These are phyloP conservation scores for Phengaris arion DNA, from an alignment of 2,888 invertebrate species.

Conservation along the genomic window DNA sequence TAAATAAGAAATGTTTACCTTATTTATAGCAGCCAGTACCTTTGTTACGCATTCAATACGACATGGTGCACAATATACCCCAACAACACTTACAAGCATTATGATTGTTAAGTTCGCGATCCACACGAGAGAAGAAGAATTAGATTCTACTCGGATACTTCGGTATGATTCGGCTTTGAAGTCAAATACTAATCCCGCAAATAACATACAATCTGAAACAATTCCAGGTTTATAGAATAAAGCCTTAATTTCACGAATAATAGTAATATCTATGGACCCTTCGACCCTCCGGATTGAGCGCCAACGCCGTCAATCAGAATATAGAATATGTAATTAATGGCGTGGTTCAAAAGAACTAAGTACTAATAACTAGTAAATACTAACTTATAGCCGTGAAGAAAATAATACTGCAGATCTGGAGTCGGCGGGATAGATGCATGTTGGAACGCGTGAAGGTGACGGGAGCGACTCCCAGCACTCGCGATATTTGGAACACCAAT, in stretches of 20 bases:
- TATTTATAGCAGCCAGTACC: conserved; percentile 32
- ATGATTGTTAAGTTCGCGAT: conserved; percentile 31
- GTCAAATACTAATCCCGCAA: conserved; percentile 32
- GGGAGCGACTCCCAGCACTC: conserved; percentile 13
- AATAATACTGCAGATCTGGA: not conserved
- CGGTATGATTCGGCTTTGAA: conserved; percentile 26
- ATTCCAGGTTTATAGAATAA: no score
- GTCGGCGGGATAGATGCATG: not conserved
- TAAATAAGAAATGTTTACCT: conserved; percentile 26
- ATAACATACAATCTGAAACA: conserved; percentile 32
- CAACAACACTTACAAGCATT: conserved; percentile 31
- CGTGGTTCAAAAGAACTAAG: no score
- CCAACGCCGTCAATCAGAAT: no score
- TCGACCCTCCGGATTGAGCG: no score
- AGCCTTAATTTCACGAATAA: no score
- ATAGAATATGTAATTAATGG: no score
- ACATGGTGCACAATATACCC: conserved; percentile 28
- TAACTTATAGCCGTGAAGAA: conserved; percentile 5
- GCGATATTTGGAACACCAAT: not conserved
- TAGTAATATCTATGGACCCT: no score
- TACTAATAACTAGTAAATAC: not conserved
- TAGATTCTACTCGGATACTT: conserved; percentile 28
- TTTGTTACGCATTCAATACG: conserved; percentile 31
- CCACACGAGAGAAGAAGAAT: conserved; percentile 33
- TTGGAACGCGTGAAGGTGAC: not conserved